A percentile compares a stretch with the other conserved stretches of the same genome.
Evolutionary conservation across 2,113 vertebrate genomes (phyloP).

Genomic region (Tachysurus vachellii): DNA sequence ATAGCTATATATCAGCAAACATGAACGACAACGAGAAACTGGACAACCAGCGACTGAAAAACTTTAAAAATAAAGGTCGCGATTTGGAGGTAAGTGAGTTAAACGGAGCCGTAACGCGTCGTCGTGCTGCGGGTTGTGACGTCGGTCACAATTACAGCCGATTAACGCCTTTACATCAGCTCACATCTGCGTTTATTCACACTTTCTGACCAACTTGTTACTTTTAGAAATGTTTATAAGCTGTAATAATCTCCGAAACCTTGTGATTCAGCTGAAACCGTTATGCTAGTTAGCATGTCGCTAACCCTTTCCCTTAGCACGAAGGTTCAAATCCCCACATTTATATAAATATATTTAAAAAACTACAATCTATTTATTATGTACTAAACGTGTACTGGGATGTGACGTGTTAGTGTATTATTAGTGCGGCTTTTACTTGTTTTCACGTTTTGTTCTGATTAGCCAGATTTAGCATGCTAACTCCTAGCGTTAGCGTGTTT

Average conservation of each 20-base stretch:
- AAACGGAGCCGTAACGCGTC: background rate
- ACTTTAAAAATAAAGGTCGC: conserved; percentile 98
- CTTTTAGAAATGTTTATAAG: background rate
- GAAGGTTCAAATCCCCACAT: background rate
- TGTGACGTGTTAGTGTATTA: too few relatives aligned
- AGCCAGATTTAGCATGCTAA: conserved; percentile 1
- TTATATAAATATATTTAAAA: too few relatives aligned
- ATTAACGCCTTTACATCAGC: conserved; percentile 1
- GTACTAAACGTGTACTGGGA: background rate
- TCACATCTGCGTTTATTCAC: too few relatives aligned
- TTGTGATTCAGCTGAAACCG: conserved; percentile 37
- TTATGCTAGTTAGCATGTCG: conserved; percentile 46
- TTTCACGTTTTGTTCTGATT: background rate
- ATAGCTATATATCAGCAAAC: conserved; percentile 59
- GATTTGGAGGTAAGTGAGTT: conserved; percentile 87
- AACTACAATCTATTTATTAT: too few relatives aligned
- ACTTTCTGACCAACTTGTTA: background rate
- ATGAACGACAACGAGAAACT: conserved; percentile 97
- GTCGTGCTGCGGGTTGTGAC: conserved; percentile 71
- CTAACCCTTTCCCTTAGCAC: background rate
- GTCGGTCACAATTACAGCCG: conserved; percentile 75
- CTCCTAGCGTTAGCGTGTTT: too few relatives aligned
- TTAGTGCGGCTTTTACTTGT: too few relatives aligned
- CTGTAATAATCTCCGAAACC: too few relatives aligned
- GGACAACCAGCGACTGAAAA: conserved; percentile 96